Conservation (phyloP, 2,888 invertebrate species). For the Clitarchus hookeri region DNA sequence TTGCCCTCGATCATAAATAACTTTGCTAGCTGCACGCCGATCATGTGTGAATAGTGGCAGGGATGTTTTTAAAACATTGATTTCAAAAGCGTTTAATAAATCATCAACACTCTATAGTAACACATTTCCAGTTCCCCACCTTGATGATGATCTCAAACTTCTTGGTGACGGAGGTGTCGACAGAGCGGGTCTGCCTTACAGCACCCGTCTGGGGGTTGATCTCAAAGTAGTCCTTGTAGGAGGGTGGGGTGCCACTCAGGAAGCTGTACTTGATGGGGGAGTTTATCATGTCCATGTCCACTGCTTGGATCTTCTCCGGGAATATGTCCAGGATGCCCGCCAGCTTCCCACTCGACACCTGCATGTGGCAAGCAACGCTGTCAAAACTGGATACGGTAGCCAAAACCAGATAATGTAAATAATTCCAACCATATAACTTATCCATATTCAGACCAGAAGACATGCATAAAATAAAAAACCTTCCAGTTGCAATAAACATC, state of each 20-base stretch:
- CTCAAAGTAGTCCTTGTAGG: constrained; percentile 79
- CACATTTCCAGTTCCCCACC: constrained; percentile 55
- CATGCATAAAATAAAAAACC: too few species aligned
- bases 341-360: constrained; percentile 81
- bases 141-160: constrained; percentile 81
- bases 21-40: too few species aligned
- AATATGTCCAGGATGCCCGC: constrained; percentile 81
- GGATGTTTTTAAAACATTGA: too few species aligned
- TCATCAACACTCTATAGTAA: too few species aligned
- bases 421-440: not conserved
- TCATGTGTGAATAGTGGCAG: too few species aligned
- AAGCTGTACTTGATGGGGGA: constrained; percentile 82
- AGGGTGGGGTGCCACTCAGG: constrained; percentile 76
- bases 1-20: too few species aligned
- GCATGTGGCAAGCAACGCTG: constrained; percentile 44
- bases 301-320: constrained; percentile 88
- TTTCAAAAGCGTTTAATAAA: too few species aligned
- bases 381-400: constrained; percentile 28
- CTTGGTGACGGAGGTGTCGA: constrained; percentile 79
- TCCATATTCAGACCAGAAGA: too few species aligned
- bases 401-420: too few species aligned
- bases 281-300: constrained; percentile 81
- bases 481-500: too few species aligned
- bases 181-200: constrained; percentile 77
- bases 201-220: constrained; percentile 81